These are phyloP conservation scores for Leptinotarsa haldemani DNA, from an alignment of 2,888 invertebrate species.

Conservation along the genomic window DNA sequence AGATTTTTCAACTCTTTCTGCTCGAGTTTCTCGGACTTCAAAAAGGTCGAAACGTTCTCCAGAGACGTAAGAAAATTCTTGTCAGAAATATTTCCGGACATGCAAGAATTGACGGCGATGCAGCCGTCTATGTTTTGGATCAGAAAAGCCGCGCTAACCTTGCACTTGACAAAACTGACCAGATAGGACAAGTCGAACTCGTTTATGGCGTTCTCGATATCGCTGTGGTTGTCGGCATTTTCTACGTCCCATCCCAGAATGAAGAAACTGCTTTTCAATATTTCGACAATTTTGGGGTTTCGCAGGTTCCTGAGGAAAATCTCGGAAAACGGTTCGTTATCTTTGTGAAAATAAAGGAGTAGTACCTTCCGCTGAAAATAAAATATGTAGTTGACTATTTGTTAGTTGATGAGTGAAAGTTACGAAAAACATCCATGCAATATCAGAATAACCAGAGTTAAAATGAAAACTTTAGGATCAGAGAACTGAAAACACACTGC, in stretches of 20 bases:
- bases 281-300: slow-evolving; percentile 45
- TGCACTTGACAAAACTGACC: slow-evolving; percentile 39
- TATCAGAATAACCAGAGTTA: too few relatives aligned
- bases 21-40: slow-evolving; percentile 44
- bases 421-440: too few relatives aligned
- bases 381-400: background rate
- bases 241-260: slow-evolving; percentile 58
- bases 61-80: slow-evolving; percentile 47
- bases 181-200: slow-evolving; percentile 46
- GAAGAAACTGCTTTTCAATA: slow-evolving; percentile 51
- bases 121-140: slow-evolving; percentile 30
- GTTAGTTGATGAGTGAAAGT: background rate
- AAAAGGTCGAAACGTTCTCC: slow-evolving; percentile 42
- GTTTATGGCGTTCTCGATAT: slow-evolving; percentile 48
- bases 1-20: slow-evolving; percentile 44
- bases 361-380: slow-evolving; percentile 52
- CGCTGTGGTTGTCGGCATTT: slow-evolving; percentile 48
- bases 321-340: slow-evolving; percentile 51
- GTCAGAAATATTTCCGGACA: slow-evolving; percentile 45
- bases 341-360: slow-evolving; percentile 56
- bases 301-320: slow-evolving; percentile 51
- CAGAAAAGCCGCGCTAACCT: slow-evolving; percentile 22
- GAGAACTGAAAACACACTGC: too few relatives aligned
- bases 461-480: too few relatives aligned
- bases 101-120: slow-evolving; percentile 20